phyloP scores from a whole-genome alignment of 2,797 vertebrate species.

The Valencia hispanica region DNA sequence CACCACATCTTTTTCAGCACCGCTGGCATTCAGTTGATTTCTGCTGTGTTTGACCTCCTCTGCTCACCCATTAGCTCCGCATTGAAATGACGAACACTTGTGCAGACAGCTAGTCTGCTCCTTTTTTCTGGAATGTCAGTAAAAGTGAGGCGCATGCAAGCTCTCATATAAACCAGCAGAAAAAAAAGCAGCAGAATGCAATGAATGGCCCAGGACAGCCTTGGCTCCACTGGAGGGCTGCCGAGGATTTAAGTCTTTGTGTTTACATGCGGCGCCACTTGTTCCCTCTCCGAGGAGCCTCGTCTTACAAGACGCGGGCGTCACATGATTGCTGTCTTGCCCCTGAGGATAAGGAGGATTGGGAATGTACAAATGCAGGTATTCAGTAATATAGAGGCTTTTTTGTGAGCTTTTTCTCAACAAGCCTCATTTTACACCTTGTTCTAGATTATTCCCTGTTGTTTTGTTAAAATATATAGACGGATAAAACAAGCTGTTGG shows the following conservation, averaged over 20 bases:
- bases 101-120: slow-evolving; percentile 37
- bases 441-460: not conserved
- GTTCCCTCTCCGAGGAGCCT: slow-evolving; percentile 39
- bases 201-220: slow-evolving; percentile 19
- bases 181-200: not conserved
- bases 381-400: slow-evolving; percentile 54
- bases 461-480: not conserved
- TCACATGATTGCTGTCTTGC: slow-evolving; percentile 49
- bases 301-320: slow-evolving; percentile 46
- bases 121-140: slow-evolving; percentile 27
- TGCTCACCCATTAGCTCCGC: slow-evolving; percentile 50
- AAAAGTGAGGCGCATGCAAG: slow-evolving; percentile 24
- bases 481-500: too few species aligned
- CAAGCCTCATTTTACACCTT: slow-evolving; percentile 30
- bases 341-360: slow-evolving; percentile 51
- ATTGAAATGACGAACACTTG: slow-evolving; percentile 34
- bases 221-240: slow-evolving; percentile 25
- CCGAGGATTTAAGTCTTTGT: slow-evolving; percentile 55
- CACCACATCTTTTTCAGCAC: slow-evolving; percentile 50
- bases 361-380: slow-evolving; percentile 46
- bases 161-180: slow-evolving; percentile 15
- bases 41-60: slow-evolving; percentile 52
- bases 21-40: slow-evolving; percentile 35
- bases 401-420: slow-evolving; percentile 28
- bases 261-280: slow-evolving; percentile 36